Percentiles rank a stretch among this genome's conserved stretches.
These are phyloP conservation scores for Dolichotis patagonum DNA, from an alignment of 2,113 vertebrate species.

Conservation along the genomic window DNA sequence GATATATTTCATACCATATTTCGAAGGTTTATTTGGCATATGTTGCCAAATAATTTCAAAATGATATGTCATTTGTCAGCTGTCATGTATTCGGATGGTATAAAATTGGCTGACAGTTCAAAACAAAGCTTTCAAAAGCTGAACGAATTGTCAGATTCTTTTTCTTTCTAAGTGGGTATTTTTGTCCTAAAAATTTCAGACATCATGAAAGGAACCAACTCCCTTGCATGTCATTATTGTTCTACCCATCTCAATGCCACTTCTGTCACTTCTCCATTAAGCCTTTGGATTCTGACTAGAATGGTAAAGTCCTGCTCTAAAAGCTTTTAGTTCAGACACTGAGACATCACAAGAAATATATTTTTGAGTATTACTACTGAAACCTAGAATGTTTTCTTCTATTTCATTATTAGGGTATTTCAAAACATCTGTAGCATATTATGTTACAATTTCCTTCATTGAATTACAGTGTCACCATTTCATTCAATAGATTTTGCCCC, in stretches of 20 bases:
- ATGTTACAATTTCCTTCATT: neutral
- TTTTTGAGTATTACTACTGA: neutral
- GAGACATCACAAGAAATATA: neutral
- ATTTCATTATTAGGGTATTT: neutral
- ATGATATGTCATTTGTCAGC: neutral
- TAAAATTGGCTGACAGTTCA: neutral
- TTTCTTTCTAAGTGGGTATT: neutral
- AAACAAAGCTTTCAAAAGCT: neutral
- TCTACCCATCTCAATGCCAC: neutral
- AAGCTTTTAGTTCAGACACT: neutral
- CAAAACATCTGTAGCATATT: neutral
- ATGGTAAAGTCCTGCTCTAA: neutral
- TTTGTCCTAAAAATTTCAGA: neutral
- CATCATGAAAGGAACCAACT: neutral
- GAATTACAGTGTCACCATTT: neutral
- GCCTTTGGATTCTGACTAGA: neutral
- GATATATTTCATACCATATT: neutral
- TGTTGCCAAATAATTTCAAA: neutral
- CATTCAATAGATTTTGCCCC: neutral
- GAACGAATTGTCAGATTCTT: neutral
- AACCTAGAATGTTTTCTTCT: neutral
- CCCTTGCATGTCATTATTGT: neutral
- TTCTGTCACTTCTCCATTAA: neutral
- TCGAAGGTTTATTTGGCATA: neutral
- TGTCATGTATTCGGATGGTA: neutral